Evolutionary conservation across 2,797 vertebrate genomes (phyloP).

Genomic region (Poeciliopsis presidionis): DNA sequence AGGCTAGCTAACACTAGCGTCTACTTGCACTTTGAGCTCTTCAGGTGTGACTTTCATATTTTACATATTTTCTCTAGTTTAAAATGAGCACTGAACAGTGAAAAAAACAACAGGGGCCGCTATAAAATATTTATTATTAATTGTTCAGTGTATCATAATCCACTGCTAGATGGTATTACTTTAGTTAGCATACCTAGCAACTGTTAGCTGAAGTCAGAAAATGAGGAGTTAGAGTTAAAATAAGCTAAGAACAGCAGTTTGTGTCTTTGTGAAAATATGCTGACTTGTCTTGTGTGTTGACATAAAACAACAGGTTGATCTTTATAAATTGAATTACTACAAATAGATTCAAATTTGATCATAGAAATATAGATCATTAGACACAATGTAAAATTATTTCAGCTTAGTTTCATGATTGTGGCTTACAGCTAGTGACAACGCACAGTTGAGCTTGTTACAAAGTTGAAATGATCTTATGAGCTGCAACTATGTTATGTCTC

Average conservation of each 20-base stretch:
- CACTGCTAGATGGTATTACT: slow-evolving; percentile 6
- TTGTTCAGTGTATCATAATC: neutral
- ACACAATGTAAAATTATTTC: neutral
- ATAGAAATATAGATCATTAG: neutral
- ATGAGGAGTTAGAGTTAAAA: neutral
- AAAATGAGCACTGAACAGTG: neutral
- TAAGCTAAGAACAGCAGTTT: neutral
- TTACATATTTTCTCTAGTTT: neutral
- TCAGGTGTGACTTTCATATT: slow-evolving; percentile 57
- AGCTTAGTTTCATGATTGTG: neutral
- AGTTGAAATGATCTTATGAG: neutral
- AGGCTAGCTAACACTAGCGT: slow-evolving; percentile 37
- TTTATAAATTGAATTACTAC: neutral
- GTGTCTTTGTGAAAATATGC: neutral
- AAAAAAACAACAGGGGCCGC: no score
- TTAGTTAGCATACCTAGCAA: slow-evolving; percentile 37
- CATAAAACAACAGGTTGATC: neutral
- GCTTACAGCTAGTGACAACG: neutral
- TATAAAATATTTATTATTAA: neutral
- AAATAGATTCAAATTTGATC: no score
- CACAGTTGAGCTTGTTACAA: neutral
- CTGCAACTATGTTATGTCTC: no score
- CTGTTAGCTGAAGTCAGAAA: slow-evolving; percentile 15
- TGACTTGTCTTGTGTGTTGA: neutral
- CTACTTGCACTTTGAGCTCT: slow-evolving; percentile 65